These are phyloP conservation scores for Mus pahari DNA, from an alignment of 2,113 vertebrate species.

Conservation along the genomic window DNA sequence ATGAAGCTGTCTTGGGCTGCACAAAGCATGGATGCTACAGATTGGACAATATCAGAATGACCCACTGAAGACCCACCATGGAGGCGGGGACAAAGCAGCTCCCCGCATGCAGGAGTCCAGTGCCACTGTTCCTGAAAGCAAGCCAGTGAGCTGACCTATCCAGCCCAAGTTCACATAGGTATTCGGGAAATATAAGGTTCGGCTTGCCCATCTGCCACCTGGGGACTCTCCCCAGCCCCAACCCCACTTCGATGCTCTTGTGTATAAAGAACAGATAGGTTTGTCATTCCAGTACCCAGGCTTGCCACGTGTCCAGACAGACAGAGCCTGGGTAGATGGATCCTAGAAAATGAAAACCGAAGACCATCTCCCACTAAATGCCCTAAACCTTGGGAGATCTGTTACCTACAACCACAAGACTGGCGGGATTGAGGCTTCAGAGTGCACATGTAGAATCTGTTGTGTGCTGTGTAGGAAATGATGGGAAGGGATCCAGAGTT, in stretches of 20 bases:
- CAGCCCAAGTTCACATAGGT: neutral
- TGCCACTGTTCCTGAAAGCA: neutral
- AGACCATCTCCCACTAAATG: neutral
- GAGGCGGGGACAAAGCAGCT: neutral
- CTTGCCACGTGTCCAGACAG: neutral
- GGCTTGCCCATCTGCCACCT: neutral
- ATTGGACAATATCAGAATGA: neutral
- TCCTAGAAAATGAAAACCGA: neutral
- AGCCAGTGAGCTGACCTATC: neutral
- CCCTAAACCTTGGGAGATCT: neutral
- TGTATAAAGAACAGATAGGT: neutral
- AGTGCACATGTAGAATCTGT: no score
- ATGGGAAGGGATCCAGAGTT: no score
- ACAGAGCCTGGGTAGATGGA: fast-evolving
- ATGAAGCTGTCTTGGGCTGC: neutral
- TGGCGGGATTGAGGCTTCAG: neutral
- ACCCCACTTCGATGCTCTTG: neutral
- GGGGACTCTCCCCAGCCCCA: neutral
- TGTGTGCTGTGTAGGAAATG: neutral
- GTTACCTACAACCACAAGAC: neutral
- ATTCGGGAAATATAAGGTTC: neutral
- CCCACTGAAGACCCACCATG: neutral
- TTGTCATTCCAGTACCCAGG: fast-evolving
- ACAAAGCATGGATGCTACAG: neutral
- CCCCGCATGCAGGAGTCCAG: neutral